Conservation (phyloP, 2,797 vertebrate species). For the Taenioides sp. region DNA sequence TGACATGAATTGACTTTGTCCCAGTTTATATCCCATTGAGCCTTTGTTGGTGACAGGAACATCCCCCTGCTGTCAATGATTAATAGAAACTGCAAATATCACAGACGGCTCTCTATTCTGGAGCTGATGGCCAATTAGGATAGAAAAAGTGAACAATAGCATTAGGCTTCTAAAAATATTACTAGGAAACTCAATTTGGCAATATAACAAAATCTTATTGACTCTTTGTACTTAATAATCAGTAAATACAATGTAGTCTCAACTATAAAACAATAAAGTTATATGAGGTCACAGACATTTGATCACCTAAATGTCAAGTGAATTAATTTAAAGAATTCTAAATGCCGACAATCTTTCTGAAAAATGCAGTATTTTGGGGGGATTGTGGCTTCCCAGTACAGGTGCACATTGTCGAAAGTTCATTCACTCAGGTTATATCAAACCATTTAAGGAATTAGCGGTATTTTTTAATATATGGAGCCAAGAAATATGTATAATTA, state of each 20-base stretch:
- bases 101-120: neutral
- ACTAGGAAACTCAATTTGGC: neutral
- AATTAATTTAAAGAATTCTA: too few relatives aligned
- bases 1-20: conserved; percentile 18
- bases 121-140: neutral
- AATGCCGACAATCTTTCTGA: too few relatives aligned
- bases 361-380: too few relatives aligned
- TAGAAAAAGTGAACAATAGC: neutral
- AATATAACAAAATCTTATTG: neutral
- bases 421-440: neutral
- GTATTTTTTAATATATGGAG: neutral
- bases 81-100: conserved; percentile 30
- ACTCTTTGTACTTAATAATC: too few relatives aligned
- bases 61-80: conserved; percentile 10
- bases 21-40: conserved; percentile 14
- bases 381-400: neutral
- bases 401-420: neutral
- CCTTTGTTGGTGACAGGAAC: conserved; percentile 13
- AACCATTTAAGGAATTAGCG: neutral
- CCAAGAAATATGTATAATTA: neutral
- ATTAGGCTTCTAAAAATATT: neutral
- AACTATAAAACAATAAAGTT: too few relatives aligned
- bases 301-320: too few relatives aligned
- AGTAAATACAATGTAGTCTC: too few relatives aligned
- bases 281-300: too few relatives aligned